Percentiles rank a stretch among this genome's conserved stretches.
These are phyloP conservation scores for Cantharis lateralis DNA, from an alignment of 2,888 invertebrate species.

Conservation along the genomic window DNA sequence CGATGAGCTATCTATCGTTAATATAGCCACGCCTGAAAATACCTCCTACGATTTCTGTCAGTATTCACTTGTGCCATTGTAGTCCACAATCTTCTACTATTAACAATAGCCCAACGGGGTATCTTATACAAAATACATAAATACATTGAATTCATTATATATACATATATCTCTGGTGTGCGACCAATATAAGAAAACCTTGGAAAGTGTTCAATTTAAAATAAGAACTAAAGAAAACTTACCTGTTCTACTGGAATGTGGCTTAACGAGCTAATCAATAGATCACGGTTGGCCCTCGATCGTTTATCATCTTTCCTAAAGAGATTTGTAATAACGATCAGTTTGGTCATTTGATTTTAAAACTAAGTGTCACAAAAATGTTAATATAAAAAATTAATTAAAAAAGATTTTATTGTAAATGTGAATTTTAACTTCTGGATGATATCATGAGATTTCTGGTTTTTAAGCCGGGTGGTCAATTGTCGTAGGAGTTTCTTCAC, in stretches of 20 bases:
- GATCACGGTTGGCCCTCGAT: conserved; percentile 57
- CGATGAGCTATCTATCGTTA: conserved; percentile 50
- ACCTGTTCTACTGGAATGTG: conserved; percentile 49
- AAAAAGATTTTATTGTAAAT: neutral
- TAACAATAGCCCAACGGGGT: conserved; percentile 57
- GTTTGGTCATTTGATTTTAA: conserved; percentile 48
- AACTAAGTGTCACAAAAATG: conserved; percentile 51
- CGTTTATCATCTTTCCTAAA: conserved; percentile 57
- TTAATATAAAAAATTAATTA: conserved; percentile 37
- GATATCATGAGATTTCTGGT: neutral
- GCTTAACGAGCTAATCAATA: conserved; percentile 60
- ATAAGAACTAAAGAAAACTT: conserved; percentile 36
- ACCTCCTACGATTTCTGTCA: conserved; percentile 54
- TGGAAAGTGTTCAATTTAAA: conserved; percentile 28
- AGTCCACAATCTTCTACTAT: conserved; percentile 55
- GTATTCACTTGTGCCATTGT: conserved; percentile 53
- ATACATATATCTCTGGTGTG: conserved; percentile 54
- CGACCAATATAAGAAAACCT: conserved; percentile 35
- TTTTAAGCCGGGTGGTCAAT: conserved; percentile 13
- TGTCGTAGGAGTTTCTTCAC: conserved; percentile 38
- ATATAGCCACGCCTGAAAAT: conserved; percentile 47
- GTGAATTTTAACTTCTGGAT: conserved; percentile 2
- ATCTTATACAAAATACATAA: conserved; percentile 58
- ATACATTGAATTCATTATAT: conserved; percentile 59
- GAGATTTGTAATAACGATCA: conserved; percentile 56